Base-by-base conservation (phyloP, 2,888 invertebrate genomes). In the Macropis europaea region DNA sequence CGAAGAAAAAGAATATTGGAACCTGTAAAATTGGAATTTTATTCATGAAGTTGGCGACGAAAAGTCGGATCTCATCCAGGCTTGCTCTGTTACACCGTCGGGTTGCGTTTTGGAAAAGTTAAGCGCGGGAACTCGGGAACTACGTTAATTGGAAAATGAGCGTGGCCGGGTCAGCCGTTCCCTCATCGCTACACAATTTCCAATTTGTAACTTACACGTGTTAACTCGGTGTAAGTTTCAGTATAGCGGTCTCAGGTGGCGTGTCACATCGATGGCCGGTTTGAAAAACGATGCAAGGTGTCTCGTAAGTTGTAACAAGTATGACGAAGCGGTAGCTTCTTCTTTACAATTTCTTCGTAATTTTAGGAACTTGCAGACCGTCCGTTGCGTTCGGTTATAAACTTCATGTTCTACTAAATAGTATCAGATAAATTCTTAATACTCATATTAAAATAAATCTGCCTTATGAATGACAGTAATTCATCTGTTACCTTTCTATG, bases 91-190 rank as follows among this genome's bases (percentile, higher is more conserved):
- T 34, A 22, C 24, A 59, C 9, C 11, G 7, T 6, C 15, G 9
- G 13, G 40, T 34, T 15, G 26, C 38, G 38, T 38, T 36, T 47
- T 9, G 7, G 4, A 19, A 59, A 48, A 59, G 59, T 59, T 48
- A 6, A 17, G 6, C 1, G 3, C 26, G 6, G 2, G 4, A 38
- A 48, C 17, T 47, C 28, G 7, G 36, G 5, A 22, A 6, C n/a
- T 9, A 11, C 36, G 32, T 59, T 59, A 59, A 59, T 59, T 59
- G 26, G 48, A 38, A 59, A 59, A 59, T 30, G 36, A 59, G 17
- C 13, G 2, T 0, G n/a, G 11, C 9, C 3, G 0, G 36, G n/a
- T 13, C n/a, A 24, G 11, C 32, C 11, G 36, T 36, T 36, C 36
- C 3, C 13, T 13, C 24, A 30, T n/a, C 15, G 15, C 22, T 40